Evolutionary conservation across 2,113 vertebrate species (phyloP), one percentile per base, ranked within the genome.

Genomic region (Beaufortia kweichowensis): DNA sequence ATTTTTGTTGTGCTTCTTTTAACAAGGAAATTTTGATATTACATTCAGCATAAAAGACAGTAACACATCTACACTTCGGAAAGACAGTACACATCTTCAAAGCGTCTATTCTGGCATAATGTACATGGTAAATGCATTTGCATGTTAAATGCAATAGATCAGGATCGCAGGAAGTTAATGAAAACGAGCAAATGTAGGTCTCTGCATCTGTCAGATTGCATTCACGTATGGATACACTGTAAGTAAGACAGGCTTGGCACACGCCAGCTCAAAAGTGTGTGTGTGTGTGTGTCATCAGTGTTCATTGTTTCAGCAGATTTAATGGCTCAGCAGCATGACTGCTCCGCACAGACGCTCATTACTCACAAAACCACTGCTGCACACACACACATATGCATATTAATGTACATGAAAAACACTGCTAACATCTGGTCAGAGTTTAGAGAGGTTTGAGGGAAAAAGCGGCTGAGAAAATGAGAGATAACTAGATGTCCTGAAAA

Each of bases 241-340:
- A n/a, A 50, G 21, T 53, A 29, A 68, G 43, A 8, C 3, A 41
- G 31, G 14, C 66, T 29, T 53, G 28, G 24, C 41, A 67, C 64
- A 46, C 6, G 24, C 14, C 63, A 53, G 75, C 53, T 60, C 73
- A 68, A 78, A 76, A 60, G 64, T 60, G 75, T 72, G 79, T 35
- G 75, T 69, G 76, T 78, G 67, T 55, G 3, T 46, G 43, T 76
- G 21, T 79, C 17, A 21, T 53, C 48, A 21, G 48, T 0, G 6
- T 84, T 88, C 86, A 86, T 86, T 88, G 84, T 88, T 88, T 85
- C 84, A 55, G 82, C 84, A 87, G 84, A 87, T 87, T 86, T 86
- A 85, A 90, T 87, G 84, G 83, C 85, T 39, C 82, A 79, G 79
- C 83, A 57, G 81, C 83, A 82, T 66, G 77, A 84, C 83, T 86